Conservation (phyloP, 1,140 invertebrate genomes). For the Brachionus plicatilis region DNA sequence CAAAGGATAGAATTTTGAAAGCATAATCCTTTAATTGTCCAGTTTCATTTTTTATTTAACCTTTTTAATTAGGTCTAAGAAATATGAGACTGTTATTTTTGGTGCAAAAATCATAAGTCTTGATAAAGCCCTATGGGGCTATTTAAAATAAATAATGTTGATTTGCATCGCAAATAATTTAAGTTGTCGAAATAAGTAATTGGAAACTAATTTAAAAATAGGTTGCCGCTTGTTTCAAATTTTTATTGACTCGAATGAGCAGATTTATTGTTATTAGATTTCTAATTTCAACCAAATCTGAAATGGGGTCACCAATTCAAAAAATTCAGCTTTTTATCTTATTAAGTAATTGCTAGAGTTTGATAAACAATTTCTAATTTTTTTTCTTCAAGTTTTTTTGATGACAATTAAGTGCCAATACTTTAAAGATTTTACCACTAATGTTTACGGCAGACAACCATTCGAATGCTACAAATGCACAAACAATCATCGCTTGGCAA, state of each 20-base stretch:
- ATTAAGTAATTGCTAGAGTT: neutral
- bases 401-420: neutral
- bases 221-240: neutral
- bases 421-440: constrained; percentile 26
- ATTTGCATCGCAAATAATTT: neutral
- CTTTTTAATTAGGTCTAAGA: neutral
- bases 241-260: neutral
- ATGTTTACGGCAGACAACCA: constrained; percentile 33
- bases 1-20: no score
- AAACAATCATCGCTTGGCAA: neutral
- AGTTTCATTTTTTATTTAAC: neutral
- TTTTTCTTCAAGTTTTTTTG: neutral
- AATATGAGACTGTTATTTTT: neutral
- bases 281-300: neutral
- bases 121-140: neutral
- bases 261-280: neutral
- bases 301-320: neutral
- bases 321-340: neutral
- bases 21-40: neutral
- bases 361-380: neutral
- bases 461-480: constrained; percentile 39
- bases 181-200: neutral
- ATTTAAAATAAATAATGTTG: neutral
- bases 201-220: neutral
- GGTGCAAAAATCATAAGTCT: neutral